phyloP scores from a whole-genome alignment of 2,797 vertebrate species.

The Lates japonicus region DNA sequence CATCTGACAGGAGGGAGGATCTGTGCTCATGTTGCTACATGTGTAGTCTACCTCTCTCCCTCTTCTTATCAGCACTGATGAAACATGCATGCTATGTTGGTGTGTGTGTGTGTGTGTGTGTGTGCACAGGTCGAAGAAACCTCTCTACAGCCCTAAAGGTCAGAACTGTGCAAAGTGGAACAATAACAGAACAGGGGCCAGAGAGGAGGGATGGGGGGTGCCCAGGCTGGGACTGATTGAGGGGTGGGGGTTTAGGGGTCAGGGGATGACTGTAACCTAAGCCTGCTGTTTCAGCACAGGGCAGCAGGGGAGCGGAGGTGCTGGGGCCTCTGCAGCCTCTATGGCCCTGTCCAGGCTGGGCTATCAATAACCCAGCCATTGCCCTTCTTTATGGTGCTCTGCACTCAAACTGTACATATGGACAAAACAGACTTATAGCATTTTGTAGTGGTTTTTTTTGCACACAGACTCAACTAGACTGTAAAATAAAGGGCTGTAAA shows the following conservation, averaged over 20 bases:
- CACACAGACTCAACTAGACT: neutral
- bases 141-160: conserved; percentile 88
- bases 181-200: conserved; percentile 89
- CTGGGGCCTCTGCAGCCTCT: conserved; percentile 80
- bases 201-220: conserved; percentile 68
- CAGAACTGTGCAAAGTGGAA: conserved; percentile 92
- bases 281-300: conserved; percentile 89
- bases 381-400: conserved; percentile 69
- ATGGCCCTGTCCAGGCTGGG: conserved; percentile 66
- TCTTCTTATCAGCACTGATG: conserved; percentile 89
- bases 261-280: conserved; percentile 88
- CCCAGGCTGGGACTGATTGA: conserved; percentile 48
- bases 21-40: conserved; percentile 78
- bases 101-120: conserved; percentile 20
- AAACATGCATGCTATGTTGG: conserved; percentile 83
- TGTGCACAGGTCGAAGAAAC: conserved; percentile 80
- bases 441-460: neutral
- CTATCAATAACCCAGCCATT: conserved; percentile 82
- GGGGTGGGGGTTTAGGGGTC: conserved; percentile 50
- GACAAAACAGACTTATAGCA: conserved; percentile 22
- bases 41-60: conserved; percentile 67
- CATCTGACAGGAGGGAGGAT: conserved; percentile 85
- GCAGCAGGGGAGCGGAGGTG: conserved; percentile 89
- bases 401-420: conserved; percentile 46
- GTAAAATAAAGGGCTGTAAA: conserved; percentile 1